These are phyloP conservation scores for Epizoanthus fatuus DNA, from an alignment of 92 coral and sea anemone genomes.

Conservation along the genomic window DNA sequence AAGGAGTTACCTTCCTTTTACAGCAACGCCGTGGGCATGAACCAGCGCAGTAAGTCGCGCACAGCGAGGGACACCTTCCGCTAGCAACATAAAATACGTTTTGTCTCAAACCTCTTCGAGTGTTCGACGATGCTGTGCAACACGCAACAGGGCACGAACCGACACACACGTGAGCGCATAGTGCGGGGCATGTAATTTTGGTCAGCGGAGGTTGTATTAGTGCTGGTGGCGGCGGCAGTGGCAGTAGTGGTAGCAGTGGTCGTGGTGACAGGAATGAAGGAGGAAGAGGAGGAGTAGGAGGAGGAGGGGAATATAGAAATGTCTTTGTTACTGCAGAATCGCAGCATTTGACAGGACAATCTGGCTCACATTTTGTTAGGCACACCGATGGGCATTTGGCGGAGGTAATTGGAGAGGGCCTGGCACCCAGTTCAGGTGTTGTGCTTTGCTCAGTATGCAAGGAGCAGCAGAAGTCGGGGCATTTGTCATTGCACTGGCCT, in stretches of 20 bases:
- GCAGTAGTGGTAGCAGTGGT: conserved; percentile 19
- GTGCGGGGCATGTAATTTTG: conserved; percentile 39
- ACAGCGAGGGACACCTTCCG: conserved; percentile 38
- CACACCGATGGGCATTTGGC: conserved; percentile 69
- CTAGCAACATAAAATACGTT: conserved; percentile 10
- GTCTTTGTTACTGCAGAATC: conserved; percentile 3
- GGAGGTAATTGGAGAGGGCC: background rate
- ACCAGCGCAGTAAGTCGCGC: conserved; percentile 35
- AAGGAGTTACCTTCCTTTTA: background rate
- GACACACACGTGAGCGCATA: conserved; percentile 62
- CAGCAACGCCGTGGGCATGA: conserved; percentile 55
- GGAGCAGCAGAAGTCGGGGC: conserved; percentile 83
- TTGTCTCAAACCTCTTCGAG: background rate
- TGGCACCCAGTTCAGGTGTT: background rate
- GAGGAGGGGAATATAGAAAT: background rate
- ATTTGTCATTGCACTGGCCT: conserved; percentile 58
- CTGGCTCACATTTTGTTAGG: conserved; percentile 59
- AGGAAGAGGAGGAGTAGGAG: background rate
- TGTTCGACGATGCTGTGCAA: conserved; percentile 36
- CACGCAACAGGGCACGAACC: conserved; percentile 74
- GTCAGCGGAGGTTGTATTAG: background rate
- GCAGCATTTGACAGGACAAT: conserved; percentile 84
- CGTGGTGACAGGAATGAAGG: background rate
- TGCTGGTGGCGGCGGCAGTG: background rate
- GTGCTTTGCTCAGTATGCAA: background rate